phyloP scores from a whole-genome alignment of 2,888 invertebrate species.

The Drosophila anceps region DNA sequence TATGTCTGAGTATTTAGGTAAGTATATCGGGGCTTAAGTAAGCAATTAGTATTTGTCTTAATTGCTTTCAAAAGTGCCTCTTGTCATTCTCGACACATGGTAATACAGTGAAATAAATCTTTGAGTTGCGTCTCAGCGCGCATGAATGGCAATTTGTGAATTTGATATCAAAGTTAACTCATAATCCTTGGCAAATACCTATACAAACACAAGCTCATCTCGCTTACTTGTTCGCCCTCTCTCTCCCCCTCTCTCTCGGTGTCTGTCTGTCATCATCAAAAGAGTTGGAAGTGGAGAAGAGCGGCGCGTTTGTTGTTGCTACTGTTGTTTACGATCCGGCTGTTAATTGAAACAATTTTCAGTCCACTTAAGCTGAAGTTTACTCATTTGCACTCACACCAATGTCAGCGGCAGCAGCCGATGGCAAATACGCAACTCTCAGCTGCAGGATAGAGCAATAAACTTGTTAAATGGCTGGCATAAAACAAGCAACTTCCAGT shows the following conservation, averaged over 20 bases:
- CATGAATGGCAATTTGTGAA: slow-evolving; percentile 51
- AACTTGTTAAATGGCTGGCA: slow-evolving; percentile 66
- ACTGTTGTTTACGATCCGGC: slow-evolving; percentile 53
- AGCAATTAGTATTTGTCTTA: slow-evolving; percentile 60
- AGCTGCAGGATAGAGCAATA: slow-evolving; percentile 67
- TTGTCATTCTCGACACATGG: slow-evolving; percentile 40
- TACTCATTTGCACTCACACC: slow-evolving; percentile 49
- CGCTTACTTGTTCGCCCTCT: slow-evolving; percentile 4
- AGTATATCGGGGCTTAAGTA: slow-evolving; percentile 34
- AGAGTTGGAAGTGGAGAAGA: slow-evolving; percentile 41
- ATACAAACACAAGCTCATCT: not conserved
- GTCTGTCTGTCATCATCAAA: slow-evolving; percentile 35
- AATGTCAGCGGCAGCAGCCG: slow-evolving; percentile 10
- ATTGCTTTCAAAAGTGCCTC: slow-evolving; percentile 59
- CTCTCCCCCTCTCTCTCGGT: not conserved
- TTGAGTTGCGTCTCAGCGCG: slow-evolving; percentile 42
- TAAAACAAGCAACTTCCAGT: slow-evolving; percentile 49
- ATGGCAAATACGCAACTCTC: slow-evolving; percentile 55
- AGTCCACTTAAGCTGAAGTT: slow-evolving; percentile 62
- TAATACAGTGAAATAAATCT: slow-evolving; percentile 32
- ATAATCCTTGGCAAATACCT: slow-evolving; percentile 51
- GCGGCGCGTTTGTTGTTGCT: slow-evolving; percentile 7
- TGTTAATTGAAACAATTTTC: slow-evolving; percentile 73
- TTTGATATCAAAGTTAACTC: slow-evolving; percentile 65
- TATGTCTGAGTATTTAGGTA: not conserved